Percentiles rank a stretch among this genome's conserved stretches.
These are phyloP conservation scores for Merluccius polli DNA, from an alignment of 2,797 vertebrate genomes.

Conservation along the genomic window DNA sequence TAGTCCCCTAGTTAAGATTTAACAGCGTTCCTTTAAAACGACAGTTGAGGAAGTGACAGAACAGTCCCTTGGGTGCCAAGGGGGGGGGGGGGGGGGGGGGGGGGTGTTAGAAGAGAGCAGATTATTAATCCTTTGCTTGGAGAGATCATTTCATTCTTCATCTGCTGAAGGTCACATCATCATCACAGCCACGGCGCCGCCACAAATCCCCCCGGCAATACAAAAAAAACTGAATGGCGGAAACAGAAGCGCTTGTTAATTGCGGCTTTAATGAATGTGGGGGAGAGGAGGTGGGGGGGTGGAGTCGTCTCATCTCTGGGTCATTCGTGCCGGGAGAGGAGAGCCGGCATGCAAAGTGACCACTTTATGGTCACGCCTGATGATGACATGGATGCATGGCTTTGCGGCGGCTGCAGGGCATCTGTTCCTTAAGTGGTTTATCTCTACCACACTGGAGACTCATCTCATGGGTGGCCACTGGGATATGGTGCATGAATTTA, in stretches of 20 bases:
- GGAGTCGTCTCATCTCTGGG: neutral
- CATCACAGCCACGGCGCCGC: conserved; percentile 28
- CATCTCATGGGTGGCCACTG: neutral
- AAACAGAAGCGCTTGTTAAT: conserved; percentile 43
- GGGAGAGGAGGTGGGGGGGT: neutral
- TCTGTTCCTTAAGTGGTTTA: neutral
- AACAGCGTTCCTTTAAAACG: conserved; percentile 61
- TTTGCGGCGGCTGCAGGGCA: neutral
- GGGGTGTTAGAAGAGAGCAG: conserved; percentile 6
- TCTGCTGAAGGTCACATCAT: conserved; percentile 54
- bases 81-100: neutral
- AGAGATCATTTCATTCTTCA: conserved; percentile 54
- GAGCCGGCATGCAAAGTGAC: conserved; percentile 11
- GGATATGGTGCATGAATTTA: neutral
- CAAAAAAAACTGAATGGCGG: conserved; percentile 42
- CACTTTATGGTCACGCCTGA: conserved; percentile 16
- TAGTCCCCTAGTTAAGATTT: conserved; percentile 66
- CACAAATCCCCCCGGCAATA: conserved; percentile 54
- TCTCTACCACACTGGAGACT: neutral
- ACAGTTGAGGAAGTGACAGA: conserved; percentile 57
- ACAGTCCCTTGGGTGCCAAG: conserved; percentile 34
- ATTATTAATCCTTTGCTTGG: conserved; percentile 58
- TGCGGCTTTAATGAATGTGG: neutral
- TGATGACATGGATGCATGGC: neutral
- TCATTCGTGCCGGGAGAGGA: neutral